These are phyloP conservation scores for Auanema freiburgensis DNA, from an alignment of 2,888 invertebrate genomes.

Conservation along the genomic window DNA sequence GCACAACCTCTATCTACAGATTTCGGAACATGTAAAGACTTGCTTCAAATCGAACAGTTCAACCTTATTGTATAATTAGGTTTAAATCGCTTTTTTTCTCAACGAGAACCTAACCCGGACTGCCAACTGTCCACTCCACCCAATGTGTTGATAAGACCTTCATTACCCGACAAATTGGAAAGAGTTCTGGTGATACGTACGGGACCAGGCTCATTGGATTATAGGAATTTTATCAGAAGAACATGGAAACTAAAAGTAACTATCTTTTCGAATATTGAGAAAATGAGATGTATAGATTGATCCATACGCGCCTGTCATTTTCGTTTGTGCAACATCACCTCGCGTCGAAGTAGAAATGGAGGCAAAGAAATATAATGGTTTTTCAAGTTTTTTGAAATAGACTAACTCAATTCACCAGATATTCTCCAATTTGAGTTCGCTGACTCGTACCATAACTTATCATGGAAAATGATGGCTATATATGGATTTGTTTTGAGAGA, in stretches of 20 bases:
- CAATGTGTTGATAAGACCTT: conserved; percentile 33
- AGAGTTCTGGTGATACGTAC: conserved; percentile 48
- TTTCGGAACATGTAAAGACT: conserved; percentile 44
- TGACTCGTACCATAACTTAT: conserved; percentile 60
- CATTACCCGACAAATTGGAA: conserved; percentile 27
- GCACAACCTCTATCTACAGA: conserved; percentile 48
- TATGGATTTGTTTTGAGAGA: conserved; percentile 54
- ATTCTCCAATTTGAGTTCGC: conserved; percentile 61
- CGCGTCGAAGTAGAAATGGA: conserved; percentile 31
- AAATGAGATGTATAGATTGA: conserved; percentile 24
- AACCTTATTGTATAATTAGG: conserved; percentile 8
- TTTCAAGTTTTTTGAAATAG: not conserved
- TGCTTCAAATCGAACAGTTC: not conserved
- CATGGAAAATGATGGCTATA: conserved; percentile 63
- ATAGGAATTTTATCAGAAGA: conserved; percentile 52
- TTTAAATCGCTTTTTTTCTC: conserved; percentile 45
- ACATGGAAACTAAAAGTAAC: conserved; percentile 54
- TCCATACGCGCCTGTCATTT: conserved; percentile 42
- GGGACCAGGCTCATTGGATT: conserved; percentile 50
- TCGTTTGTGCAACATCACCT: conserved; percentile 40
- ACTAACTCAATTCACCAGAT: conserved; percentile 26
- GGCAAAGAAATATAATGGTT: conserved; percentile 35
- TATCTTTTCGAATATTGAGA: conserved; percentile 2
- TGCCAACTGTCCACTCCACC: conserved; percentile 38
- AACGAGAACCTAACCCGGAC: conserved; percentile 21